phyloP scores from a whole-genome alignment of 2,888 invertebrate genomes.

The Yponomeuta cagnagella region DNA sequence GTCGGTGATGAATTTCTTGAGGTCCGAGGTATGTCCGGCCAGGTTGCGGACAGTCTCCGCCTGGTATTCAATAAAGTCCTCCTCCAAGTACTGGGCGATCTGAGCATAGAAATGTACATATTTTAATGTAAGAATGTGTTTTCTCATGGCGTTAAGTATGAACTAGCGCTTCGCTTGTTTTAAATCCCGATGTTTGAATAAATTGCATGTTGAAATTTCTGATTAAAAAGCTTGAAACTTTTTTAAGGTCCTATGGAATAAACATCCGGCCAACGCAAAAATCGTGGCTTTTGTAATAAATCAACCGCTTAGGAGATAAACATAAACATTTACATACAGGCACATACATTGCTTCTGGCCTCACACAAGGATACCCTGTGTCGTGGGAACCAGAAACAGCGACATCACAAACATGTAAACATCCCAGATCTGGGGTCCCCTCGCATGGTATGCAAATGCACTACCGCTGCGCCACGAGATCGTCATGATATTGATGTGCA shows the following conservation, averaged over 20 bases:
- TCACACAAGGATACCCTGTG: too few species aligned
- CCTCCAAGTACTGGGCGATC: constrained; percentile 84
- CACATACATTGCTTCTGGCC: too few species aligned
- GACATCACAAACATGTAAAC: too few species aligned
- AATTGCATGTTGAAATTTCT: too few species aligned
- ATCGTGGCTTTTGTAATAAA: too few species aligned
- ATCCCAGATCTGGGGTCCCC: too few species aligned
- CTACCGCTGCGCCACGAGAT: too few species aligned
- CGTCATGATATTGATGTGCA: too few species aligned
- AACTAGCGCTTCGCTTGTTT: background rate
- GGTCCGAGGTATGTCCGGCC: constrained; percentile 84
- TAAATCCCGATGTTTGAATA: background rate
- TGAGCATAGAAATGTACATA: constrained; percentile 31
- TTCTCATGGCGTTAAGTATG: background rate
- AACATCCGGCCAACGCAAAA: background rate
- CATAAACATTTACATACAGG: too few species aligned
- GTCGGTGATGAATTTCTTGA: constrained; percentile 78
- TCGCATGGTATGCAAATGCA: too few species aligned
- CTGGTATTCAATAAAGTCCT: constrained; percentile 83
- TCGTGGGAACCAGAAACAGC: too few species aligned
- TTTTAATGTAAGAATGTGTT: constrained; percentile 16
- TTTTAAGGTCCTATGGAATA: background rate
- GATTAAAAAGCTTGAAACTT: background rate
- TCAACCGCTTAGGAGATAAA: too few species aligned
- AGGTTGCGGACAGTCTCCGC: constrained; percentile 80